These are phyloP conservation scores for Accipiter virgatus DNA, from an alignment of 2,113 vertebrate species.

Conservation along the genomic window DNA sequence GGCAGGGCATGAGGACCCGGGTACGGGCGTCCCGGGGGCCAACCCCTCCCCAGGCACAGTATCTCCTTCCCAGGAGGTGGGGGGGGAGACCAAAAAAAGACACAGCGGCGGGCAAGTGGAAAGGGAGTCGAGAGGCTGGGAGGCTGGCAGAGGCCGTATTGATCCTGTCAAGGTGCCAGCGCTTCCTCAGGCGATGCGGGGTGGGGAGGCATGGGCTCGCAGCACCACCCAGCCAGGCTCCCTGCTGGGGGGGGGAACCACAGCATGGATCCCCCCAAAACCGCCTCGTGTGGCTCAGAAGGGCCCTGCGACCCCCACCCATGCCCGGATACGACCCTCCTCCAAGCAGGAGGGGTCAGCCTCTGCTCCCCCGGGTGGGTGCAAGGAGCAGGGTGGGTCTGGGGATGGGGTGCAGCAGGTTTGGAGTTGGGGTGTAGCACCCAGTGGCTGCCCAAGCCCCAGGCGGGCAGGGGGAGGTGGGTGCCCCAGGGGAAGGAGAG, in stretches of 20 bases:
- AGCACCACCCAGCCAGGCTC: background rate
- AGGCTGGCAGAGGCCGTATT: constrained; percentile 1
- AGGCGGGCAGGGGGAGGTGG: background rate
- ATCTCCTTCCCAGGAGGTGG: background rate
- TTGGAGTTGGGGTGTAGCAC: background rate
- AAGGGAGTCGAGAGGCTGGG: background rate
- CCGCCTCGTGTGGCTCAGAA: accelerated
- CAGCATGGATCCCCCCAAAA: background rate
- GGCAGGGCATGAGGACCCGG: accelerated
- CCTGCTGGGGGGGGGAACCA: background rate
- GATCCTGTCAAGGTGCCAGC: constrained; percentile 54
- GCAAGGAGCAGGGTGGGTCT: background rate
- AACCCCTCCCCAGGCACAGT: background rate
- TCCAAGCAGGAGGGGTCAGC: background rate
- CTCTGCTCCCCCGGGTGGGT: accelerated
- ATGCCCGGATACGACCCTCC: accelerated
- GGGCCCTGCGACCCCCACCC: background rate
- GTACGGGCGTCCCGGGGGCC: background rate
- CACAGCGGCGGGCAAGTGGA: accelerated
- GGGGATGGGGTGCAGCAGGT: background rate
- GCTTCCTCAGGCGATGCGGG: background rate
- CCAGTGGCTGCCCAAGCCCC: background rate
- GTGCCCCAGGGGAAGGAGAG: background rate
- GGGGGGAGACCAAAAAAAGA: background rate
- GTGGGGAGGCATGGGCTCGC: accelerated